Conservation (phyloP, 2,113 vertebrate species). For the Petromus typicus region DNA sequence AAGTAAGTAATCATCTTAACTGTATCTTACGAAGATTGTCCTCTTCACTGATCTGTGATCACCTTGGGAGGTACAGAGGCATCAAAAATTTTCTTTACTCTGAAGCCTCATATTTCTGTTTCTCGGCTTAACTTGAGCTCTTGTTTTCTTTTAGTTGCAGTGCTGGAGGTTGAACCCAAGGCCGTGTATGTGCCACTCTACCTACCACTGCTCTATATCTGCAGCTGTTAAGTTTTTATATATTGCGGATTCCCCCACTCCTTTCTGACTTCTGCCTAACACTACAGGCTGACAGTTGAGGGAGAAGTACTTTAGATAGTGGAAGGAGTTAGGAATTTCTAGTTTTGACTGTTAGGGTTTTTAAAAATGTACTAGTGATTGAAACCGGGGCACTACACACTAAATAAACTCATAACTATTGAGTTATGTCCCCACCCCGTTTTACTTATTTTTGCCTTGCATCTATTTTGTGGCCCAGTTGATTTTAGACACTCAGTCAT, state of each 20-base stretch:
- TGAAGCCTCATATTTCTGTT: not conserved
- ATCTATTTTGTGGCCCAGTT: not conserved
- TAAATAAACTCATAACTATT: too few species aligned
- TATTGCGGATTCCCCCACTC: not conserved
- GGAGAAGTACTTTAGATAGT: not conserved
- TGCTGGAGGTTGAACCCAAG: not conserved
- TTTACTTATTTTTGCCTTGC: not conserved
- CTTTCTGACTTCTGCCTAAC: not conserved
- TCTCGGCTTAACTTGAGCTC: slow-evolving; percentile 17
- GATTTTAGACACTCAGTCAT: not conserved
- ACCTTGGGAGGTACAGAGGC: slow-evolving; percentile 28
- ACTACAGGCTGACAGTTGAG: not conserved
- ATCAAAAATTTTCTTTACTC: not conserved
- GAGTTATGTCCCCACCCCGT: not conserved
- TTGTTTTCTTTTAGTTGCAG: not conserved
- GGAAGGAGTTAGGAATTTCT: not conserved
- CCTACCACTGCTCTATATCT: not conserved
- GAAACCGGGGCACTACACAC: not conserved
- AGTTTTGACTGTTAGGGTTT: not conserved
- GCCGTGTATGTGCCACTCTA: not conserved
- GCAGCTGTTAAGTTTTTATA: not conserved
- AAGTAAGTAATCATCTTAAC: slow-evolving; percentile 26
- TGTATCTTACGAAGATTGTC: slow-evolving; percentile 20
- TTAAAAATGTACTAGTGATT: not conserved
- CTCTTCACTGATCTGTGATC: not conserved